A percentile compares a stretch with the other conserved stretches of the same genome.
Conservation (phyloP, 1,140 invertebrate species). For the Pseudomyrmex sp. region DNA sequence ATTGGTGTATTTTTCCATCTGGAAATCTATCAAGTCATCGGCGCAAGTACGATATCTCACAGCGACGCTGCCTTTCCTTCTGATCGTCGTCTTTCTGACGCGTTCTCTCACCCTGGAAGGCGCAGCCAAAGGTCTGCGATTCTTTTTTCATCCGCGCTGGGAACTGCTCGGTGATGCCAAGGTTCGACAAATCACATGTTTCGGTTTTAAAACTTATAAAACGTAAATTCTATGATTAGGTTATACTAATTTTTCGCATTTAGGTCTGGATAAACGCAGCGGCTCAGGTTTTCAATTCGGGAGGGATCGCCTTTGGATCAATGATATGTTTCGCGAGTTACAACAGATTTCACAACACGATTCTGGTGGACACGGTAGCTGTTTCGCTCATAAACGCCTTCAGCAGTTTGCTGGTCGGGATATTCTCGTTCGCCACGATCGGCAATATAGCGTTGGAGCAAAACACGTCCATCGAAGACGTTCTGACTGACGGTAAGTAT, state of each 20-base stretch:
- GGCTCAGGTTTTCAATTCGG: conserved; percentile 96
- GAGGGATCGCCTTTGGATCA: conserved; percentile 96
- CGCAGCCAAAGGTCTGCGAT: conserved; percentile 91
- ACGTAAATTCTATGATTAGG: not conserved
- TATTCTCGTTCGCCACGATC: conserved; percentile 95
- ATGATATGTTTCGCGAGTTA: conserved; percentile 98
- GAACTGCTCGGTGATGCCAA: conserved; percentile 92
- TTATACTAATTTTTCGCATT: not conserved
- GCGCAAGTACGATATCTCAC: conserved; percentile 94
- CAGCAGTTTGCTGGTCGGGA: conserved; percentile 93
- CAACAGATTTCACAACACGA: conserved; percentile 96
- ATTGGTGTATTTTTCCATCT: conserved; percentile 96
- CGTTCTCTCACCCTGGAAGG: conserved; percentile 93
- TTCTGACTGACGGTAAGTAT: conserved; percentile 93
- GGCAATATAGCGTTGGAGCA: conserved; percentile 94
- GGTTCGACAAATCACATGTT: conserved; percentile 73
- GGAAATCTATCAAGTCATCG: conserved; percentile 96
- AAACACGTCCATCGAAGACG: conserved; percentile 90
- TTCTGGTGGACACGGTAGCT: conserved; percentile 93
- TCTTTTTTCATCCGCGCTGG: conserved; percentile 96
- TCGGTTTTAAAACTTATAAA: not conserved
- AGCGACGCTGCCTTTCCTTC: conserved; percentile 92
- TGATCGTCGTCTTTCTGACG: conserved; percentile 92
- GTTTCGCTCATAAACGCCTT: conserved; percentile 93
- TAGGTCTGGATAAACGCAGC: conserved; percentile 96